Conservation (phyloP, 2,888 invertebrate genomes). For the Chrysina gloriosa region DNA sequence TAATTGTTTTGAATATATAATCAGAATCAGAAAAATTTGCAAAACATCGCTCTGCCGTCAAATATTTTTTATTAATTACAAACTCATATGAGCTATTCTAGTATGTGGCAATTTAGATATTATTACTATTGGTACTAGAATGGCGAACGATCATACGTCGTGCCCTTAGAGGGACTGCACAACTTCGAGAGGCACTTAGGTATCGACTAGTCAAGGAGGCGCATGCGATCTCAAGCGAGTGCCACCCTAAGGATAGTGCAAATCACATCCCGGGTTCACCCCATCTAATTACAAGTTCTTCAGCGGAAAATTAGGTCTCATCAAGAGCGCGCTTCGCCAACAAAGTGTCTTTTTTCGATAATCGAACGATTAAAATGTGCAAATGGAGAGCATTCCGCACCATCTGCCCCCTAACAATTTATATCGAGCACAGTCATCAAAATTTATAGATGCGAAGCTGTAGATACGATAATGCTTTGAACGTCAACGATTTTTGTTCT, state of each 20-base stretch:
- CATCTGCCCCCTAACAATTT: slow-evolving; percentile 12
- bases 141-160: slow-evolving; percentile 2
- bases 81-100: too few species aligned
- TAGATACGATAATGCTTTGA: neutral
- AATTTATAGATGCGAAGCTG: slow-evolving; percentile 5
- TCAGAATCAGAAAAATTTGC: too few species aligned
- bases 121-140: too few species aligned
- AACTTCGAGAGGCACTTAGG: slow-evolving; percentile 1
- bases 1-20: too few species aligned
- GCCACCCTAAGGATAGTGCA: slow-evolving; percentile 22
- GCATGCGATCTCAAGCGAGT: slow-evolving; percentile 22
- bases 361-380: slow-evolving; percentile 36
- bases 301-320: slow-evolving; percentile 37
- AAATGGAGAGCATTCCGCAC: slow-evolving; percentile 18
- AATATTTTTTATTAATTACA: too few species aligned
- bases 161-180: neutral
- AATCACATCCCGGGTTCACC: slow-evolving; percentile 36
- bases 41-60: too few species aligned
- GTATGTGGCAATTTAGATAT: too few species aligned
- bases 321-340: slow-evolving; percentile 23
- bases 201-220: slow-evolving; percentile 27
- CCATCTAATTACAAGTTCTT: slow-evolving; percentile 35
- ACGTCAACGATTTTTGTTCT: too few species aligned
- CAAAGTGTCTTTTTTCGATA: slow-evolving; percentile 36
- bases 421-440: slow-evolving; percentile 1